Percentiles rank a stretch among this genome's conserved stretches.
These are phyloP conservation scores for Drosophila jambulina DNA, from an alignment of 1,140 invertebrate genomes.

Conservation along the genomic window DNA sequence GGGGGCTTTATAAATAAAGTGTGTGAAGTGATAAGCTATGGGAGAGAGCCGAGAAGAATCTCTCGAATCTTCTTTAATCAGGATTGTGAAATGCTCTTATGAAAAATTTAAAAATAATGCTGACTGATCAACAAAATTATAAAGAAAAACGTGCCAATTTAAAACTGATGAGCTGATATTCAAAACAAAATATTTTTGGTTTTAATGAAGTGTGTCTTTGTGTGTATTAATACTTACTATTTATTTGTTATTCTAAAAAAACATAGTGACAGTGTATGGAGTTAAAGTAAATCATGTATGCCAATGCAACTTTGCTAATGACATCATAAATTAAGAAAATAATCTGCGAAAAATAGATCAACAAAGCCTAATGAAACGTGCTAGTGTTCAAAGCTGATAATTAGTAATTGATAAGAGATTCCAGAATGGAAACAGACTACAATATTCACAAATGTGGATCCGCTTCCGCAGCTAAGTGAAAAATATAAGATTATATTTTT, in stretches of 20 bases:
- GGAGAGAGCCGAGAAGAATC: slow-evolving; percentile 2
- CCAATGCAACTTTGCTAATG: slow-evolving; percentile 9
- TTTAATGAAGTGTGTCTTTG: background rate
- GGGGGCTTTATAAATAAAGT: slow-evolving; percentile 41
- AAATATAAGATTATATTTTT: slow-evolving; percentile 1
- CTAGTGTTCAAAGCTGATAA: slow-evolving; percentile 9
- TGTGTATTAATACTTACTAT: background rate
- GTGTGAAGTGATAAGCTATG: slow-evolving; percentile 52
- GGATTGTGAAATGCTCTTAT: slow-evolving; percentile 7
- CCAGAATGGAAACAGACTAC: slow-evolving; percentile 12
- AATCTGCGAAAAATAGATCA: slow-evolving; percentile 12
- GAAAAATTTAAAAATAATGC: slow-evolving; percentile 1
- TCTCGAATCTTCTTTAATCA: slow-evolving; percentile 5
- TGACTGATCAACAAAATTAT: background rate
- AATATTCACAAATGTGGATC: slow-evolving; percentile 4
- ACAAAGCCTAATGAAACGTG: slow-evolving; percentile 27
- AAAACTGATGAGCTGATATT: background rate
- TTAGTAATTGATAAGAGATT: slow-evolving; percentile 19
- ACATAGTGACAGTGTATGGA: background rate
- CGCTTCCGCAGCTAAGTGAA: slow-evolving; percentile 38
- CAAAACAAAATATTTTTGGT: background rate
- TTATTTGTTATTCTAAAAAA: background rate
- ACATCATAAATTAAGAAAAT: background rate
- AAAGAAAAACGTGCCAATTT: background rate
- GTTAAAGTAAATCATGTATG: background rate